Evolutionary conservation across 2,797 vertebrate species (phyloP), one percentile per base, ranked within the genome.

Genomic region (Gastrophryne carolinensis): DNA sequence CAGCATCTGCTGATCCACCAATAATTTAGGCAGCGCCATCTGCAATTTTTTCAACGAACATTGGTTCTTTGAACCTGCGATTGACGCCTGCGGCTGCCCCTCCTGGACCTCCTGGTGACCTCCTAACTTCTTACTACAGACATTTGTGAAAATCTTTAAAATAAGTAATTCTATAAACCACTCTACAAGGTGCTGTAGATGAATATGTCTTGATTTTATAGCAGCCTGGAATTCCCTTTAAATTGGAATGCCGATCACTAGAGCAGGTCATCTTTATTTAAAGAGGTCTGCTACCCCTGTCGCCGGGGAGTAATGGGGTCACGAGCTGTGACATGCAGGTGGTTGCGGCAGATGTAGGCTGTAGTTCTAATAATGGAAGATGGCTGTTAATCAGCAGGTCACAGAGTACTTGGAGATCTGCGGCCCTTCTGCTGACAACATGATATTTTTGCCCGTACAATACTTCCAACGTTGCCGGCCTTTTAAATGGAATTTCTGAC

Each of bases 281-380:
- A 47, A 47, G 6, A 56, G 34, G 24, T 29, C 37, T 41, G 10
- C 32, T 57, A 29, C 10, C 32, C 19, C 41, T 39, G 3, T 35
- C 41, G 66, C 56, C 41, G 39, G 27, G 37, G 32, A 69, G 50
- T 29, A 54, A 57, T 39, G 39, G 66, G 66, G 50, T 44, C 50
- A 41, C 41, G 52, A 57, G 37, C 29, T 69, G 34, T 10, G 52
- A 56, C 66, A 69, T 69, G 50, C 52, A 12, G 50, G 35, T 37
- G 26, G 66, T 56, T n/a, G 57, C 65, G 34, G 24, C 3, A 11
- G 50, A 41, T 56, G 66, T 56, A 26, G 37, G n/a, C 21, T 30
- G 35, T 54, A 29, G 66, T 54, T 69, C 29, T 57, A 69, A 56
- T 69, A 69, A 37, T 69, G 66, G 56, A 68, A 50, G 66, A 37